Conservation (phyloP, 2,888 invertebrate genomes). For the Lithosia quadra region DNA sequence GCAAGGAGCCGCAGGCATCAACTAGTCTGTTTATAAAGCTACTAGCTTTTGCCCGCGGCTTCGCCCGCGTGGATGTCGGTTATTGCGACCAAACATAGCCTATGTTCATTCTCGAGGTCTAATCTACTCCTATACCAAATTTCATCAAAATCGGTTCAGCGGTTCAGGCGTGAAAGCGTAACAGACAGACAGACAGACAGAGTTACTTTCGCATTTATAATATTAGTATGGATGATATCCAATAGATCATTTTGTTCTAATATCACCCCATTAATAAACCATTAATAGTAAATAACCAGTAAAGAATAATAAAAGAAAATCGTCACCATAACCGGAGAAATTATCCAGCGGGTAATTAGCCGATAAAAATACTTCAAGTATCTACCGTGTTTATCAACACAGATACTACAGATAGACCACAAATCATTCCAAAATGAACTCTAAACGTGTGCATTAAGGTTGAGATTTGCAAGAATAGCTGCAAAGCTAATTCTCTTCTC, state of each 20-base stretch:
- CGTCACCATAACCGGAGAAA: conserved; percentile 70
- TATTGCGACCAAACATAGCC: no score
- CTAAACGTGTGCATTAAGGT: conserved; percentile 31
- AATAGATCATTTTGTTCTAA: conserved; percentile 39
- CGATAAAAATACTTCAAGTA: conserved; percentile 67
- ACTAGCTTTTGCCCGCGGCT: no score
- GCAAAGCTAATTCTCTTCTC: conserved; percentile 41
- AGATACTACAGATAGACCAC: conserved; percentile 31
- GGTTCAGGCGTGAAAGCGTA: no score
- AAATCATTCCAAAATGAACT: conserved; percentile 38
- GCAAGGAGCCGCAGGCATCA: no score
- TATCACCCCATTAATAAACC: conserved; percentile 40
- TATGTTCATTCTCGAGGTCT: no score
- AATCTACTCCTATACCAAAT: no score
- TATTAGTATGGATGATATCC: no score
- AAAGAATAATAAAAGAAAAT: conserved; percentile 66
- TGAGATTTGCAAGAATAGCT: conserved; percentile 30
- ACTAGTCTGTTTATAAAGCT: no score
- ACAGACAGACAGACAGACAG: no score
- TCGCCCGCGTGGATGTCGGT: no score
- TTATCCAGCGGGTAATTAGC: conserved; percentile 73
- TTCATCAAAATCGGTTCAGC: no score
- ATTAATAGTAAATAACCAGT: conserved; percentile 54
- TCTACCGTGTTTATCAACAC: conserved; percentile 53
- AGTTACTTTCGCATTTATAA: no score